These are phyloP conservation scores for Buceros bicornis DNA, from an alignment of 2,797 vertebrate species.

Conservation along the genomic window DNA sequence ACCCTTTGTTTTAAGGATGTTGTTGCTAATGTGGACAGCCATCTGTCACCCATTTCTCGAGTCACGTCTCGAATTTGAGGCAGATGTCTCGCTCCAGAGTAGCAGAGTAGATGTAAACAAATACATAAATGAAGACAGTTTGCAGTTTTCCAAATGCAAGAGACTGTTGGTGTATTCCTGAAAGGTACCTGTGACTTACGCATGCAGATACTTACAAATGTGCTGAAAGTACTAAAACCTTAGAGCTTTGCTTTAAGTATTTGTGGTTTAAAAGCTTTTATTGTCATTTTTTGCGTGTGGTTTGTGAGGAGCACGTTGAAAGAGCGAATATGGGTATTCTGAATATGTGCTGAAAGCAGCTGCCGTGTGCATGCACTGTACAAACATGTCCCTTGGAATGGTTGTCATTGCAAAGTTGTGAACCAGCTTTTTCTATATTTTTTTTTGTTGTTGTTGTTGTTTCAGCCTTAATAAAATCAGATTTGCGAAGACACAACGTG, in stretches of 20 bases:
- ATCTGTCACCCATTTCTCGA: not conserved
- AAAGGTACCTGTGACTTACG: not conserved
- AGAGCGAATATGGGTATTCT: accelerated
- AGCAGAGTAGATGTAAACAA: not conserved
- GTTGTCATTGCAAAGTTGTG: not conserved
- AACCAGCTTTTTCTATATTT: not conserved
- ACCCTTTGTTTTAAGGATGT: not conserved
- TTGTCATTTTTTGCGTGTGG: not conserved
- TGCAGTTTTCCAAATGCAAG: not conserved
- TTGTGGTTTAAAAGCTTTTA: not conserved
- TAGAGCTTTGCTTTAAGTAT: not conserved
- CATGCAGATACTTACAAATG: not conserved
- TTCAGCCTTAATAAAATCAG: conserved; percentile 94
- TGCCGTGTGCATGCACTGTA: not conserved
- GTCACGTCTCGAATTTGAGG: not conserved
- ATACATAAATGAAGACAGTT: not conserved
- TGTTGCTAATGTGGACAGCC: not conserved
- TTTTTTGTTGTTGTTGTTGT: conserved; percentile 1
- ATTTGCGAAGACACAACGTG: conserved; percentile 91
- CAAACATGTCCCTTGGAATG: not conserved
- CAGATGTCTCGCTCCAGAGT: not conserved
- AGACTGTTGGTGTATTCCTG: not conserved
- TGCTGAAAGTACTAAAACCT: not conserved
- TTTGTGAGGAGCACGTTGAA: not conserved
- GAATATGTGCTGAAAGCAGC: not conserved